A percentile compares a stretch with the other conserved stretches of the same genome.
phyloP scores from a whole-genome alignment of 2,113 vertebrate genomes.

The Electrona antarctica region DNA sequence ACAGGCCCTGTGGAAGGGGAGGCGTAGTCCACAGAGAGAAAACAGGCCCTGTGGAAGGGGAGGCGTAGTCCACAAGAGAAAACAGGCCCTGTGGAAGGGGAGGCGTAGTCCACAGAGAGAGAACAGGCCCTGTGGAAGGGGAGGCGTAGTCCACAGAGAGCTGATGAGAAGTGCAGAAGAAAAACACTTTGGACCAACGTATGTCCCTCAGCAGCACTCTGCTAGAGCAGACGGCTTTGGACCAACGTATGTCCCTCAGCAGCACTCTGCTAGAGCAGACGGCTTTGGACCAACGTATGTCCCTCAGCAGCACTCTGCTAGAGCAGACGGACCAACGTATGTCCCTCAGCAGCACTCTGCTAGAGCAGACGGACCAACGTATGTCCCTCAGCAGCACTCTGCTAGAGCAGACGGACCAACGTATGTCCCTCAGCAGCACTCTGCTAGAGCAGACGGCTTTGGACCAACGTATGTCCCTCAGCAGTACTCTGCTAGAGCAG shows the following conservation, averaged over 20 bases:
- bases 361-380: too few relatives aligned
- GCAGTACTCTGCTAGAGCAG: constrained; percentile 52
- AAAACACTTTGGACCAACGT: constrained; percentile 37
- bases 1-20: constrained; percentile 63
- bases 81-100: constrained; percentile 62
- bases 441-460: constrained; percentile 54
- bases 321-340: too few relatives aligned
- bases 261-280: constrained; percentile 54
- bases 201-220: constrained; percentile 40
- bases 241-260: too few relatives aligned
- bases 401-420: too few relatives aligned
- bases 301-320: constrained; percentile 52
- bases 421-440: too few relatives aligned
- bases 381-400: constrained; percentile 61
- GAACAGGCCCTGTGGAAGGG: constrained; percentile 64
- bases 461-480: too few relatives aligned
- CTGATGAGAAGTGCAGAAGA: constrained; percentile 51
- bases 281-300: too few relatives aligned
- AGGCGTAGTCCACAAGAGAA: constrained; percentile 53
- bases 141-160: constrained; percentile 54
- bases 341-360: constrained; percentile 55
- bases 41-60: constrained; percentile 62
- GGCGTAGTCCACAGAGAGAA: constrained; percentile 54
- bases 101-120: constrained; percentile 51
- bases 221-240: constrained; percentile 57